phyloP scores from a whole-genome alignment of 2,797 vertebrate genomes.

The Myiotriccus ornatus region DNA sequence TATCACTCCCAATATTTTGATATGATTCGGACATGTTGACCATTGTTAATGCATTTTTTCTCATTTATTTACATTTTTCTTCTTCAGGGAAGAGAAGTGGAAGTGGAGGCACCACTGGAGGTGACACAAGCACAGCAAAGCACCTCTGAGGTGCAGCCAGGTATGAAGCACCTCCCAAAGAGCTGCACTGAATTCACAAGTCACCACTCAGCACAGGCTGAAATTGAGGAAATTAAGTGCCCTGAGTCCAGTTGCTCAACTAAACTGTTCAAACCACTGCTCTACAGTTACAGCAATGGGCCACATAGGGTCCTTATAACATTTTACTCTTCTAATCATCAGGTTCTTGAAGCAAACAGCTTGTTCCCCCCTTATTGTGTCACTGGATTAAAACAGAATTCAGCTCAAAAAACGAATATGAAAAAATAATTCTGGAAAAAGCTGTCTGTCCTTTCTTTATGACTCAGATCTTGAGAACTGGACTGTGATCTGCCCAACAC shows the following conservation, averaged over 20 bases:
- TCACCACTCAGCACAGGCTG: neutral
- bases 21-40: neutral
- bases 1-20: neutral
- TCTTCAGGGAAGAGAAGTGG: neutral
- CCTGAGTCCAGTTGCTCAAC: neutral
- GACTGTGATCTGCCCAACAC: neutral
- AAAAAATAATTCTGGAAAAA: neutral
- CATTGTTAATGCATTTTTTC: neutral
- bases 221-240: neutral
- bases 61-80: neutral
- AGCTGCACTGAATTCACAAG: neutral
- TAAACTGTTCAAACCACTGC: neutral
- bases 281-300: neutral
- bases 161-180: neutral
- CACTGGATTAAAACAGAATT: neutral
- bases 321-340: neutral
- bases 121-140: neutral
- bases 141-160: neutral
- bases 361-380: neutral
- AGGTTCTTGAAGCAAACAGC: neutral
- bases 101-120: too few species aligned
- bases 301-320: neutral
- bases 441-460: neutral
- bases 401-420: neutral
- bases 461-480: neutral